Conservation (phyloP, 2,797 vertebrate genomes). For the Moxostoma hubbsi region DNA sequence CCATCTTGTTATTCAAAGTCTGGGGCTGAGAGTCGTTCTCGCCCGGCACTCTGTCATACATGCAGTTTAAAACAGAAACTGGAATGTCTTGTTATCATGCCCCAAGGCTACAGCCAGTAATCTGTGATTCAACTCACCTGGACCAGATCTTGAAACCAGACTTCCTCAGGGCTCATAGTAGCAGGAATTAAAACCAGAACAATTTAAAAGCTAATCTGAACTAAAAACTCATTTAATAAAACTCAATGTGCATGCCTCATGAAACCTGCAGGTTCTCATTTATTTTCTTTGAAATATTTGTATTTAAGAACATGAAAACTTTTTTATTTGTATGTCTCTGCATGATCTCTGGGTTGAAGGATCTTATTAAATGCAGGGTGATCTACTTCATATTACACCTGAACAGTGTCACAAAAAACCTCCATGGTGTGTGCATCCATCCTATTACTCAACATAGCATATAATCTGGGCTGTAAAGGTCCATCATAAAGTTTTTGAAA, state of each 20-base stretch:
- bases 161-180: background rate
- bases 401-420: too few species aligned
- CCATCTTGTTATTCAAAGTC: constrained; percentile 59
- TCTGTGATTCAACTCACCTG: constrained; percentile 22
- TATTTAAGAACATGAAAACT: background rate
- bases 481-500: too few species aligned
- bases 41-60: constrained; percentile 31
- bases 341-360: too few species aligned
- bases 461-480: too few species aligned
- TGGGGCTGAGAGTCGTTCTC: constrained; percentile 62
- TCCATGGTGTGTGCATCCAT: too few species aligned
- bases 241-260: background rate
- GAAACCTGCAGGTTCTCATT: background rate
- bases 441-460: too few species aligned
- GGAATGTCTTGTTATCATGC: constrained; percentile 46
- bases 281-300: constrained; percentile 10
- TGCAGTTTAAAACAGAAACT: constrained; percentile 45
- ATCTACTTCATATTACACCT: too few species aligned
- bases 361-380: too few species aligned
- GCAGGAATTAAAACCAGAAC: background rate
- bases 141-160: background rate
- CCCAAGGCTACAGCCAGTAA: constrained; percentile 8
- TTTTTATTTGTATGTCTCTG: too few species aligned
- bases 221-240: background rate
- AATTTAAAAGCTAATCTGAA: background rate